These are phyloP conservation scores for Plectrocnemia conspersa DNA, from an alignment of 1,140 invertebrate genomes.

Conservation along the genomic window DNA sequence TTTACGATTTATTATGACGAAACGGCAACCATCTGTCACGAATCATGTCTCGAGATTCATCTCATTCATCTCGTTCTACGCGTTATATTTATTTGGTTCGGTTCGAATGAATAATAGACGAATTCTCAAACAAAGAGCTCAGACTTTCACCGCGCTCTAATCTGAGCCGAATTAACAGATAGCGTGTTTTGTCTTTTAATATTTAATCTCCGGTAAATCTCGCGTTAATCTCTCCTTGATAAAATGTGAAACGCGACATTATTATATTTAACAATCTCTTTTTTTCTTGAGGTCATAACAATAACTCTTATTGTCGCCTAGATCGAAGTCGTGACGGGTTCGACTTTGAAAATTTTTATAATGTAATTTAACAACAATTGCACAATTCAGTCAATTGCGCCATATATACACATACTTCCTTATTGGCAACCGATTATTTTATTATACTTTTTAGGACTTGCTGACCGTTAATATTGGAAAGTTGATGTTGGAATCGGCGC, in stretches of 20 bases:
- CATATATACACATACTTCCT: not conserved
- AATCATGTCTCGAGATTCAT: too few species aligned
- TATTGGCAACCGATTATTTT: not conserved
- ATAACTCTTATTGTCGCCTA: constrained; percentile 9
- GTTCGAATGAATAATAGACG: too few species aligned
- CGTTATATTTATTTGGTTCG: too few species aligned
- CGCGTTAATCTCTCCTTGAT: not conserved
- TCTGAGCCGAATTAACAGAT: not conserved
- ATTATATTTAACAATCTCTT: constrained; percentile 21
- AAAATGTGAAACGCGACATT: too few species aligned
- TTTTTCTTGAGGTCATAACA: constrained; percentile 8
- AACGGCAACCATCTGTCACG: too few species aligned
- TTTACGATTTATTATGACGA: too few species aligned
- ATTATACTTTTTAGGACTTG: constrained; percentile 61
- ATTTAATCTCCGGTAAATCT: not conserved
- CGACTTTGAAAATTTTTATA: constrained; percentile 16
- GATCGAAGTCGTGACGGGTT: constrained; percentile 14
- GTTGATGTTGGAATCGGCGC: constrained; percentile 85
- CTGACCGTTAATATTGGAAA: constrained; percentile 86
- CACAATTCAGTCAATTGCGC: too few species aligned
- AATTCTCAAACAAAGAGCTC: too few species aligned
- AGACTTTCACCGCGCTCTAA: not conserved
- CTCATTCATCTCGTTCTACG: too few species aligned
- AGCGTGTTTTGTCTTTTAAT: not conserved
- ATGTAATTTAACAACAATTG: too few species aligned